phyloP scores from a whole-genome alignment of 1,140 invertebrate species.

The Steinernema feltiae region DNA sequence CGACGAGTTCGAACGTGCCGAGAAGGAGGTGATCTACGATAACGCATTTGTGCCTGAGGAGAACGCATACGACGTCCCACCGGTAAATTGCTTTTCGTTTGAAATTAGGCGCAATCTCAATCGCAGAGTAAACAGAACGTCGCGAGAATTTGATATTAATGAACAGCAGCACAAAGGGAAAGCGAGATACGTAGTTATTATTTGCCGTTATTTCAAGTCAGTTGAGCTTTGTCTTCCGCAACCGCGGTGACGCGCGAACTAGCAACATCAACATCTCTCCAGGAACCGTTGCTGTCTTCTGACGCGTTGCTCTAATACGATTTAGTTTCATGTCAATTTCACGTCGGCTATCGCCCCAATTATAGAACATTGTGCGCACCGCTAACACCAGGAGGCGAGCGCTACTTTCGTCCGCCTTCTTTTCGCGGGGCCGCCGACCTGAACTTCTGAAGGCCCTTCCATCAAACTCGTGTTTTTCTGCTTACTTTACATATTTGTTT shows the following conservation, averaged over 20 bases:
- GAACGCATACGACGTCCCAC: not conserved
- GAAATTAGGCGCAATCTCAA: not conserved
- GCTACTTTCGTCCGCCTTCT: not conserved
- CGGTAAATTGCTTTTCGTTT: not conserved
- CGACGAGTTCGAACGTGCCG: conserved; percentile 7
- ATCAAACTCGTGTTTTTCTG: not conserved
- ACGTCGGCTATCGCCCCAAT: not conserved
- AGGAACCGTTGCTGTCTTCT: not conserved
- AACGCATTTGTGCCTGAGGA: not conserved
- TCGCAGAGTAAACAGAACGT: not conserved
- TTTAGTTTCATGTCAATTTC: conserved; percentile 12
- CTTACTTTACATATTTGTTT: too few relatives aligned
- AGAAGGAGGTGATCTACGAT: not conserved
- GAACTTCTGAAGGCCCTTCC: not conserved
- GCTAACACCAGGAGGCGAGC: not conserved
- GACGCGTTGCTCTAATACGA: conserved; percentile 1
- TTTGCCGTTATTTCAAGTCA: not conserved
- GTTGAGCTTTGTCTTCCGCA: not conserved
- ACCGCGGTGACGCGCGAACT: not conserved
- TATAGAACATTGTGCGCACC: not conserved
- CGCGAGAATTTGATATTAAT: not conserved
- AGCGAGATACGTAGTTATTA: not conserved
- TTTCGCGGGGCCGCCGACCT: not conserved
- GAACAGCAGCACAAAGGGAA: not conserved
- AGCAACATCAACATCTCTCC: not conserved